These are phyloP conservation scores for Pachyuromys duprasi DNA, from an alignment of 2,797 vertebrate species.

Conservation along the genomic window DNA sequence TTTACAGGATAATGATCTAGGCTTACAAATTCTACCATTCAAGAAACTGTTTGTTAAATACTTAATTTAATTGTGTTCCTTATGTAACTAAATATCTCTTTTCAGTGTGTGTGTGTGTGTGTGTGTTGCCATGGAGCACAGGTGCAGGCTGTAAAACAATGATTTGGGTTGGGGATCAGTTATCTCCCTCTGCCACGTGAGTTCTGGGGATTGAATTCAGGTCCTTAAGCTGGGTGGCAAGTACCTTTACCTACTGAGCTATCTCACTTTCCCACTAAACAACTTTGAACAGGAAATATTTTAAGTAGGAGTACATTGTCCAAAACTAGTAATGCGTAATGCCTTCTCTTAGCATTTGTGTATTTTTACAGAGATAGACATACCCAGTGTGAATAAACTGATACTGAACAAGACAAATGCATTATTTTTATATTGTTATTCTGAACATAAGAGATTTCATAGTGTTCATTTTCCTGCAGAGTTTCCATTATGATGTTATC, in stretches of 20 bases:
- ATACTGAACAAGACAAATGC: neutral
- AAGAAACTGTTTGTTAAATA: constrained; percentile 43
- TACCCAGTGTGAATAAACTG: neutral
- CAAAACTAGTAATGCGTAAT: neutral
- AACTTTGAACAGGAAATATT: neutral
- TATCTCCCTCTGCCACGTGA: neutral
- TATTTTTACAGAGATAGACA: neutral
- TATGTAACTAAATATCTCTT: neutral
- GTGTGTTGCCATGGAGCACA: neutral
- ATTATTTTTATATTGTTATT: neutral
- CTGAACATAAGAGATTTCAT: neutral
- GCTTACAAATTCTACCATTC: neutral
- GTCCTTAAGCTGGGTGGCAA: neutral
- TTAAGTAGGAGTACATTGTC: neutral
- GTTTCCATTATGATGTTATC: neutral
- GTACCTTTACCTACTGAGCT: neutral
- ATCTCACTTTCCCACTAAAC: neutral
- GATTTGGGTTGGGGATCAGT: neutral
- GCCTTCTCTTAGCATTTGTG: neutral
- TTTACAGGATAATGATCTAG: constrained; percentile 20
- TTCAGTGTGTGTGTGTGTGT: neutral
- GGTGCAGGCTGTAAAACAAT: neutral
- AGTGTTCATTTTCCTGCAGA: neutral
- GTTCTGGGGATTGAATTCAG: neutral
- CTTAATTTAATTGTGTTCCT: neutral